Conservation (phyloP, 2,797 vertebrate genomes). For the Chanos chanos region DNA sequence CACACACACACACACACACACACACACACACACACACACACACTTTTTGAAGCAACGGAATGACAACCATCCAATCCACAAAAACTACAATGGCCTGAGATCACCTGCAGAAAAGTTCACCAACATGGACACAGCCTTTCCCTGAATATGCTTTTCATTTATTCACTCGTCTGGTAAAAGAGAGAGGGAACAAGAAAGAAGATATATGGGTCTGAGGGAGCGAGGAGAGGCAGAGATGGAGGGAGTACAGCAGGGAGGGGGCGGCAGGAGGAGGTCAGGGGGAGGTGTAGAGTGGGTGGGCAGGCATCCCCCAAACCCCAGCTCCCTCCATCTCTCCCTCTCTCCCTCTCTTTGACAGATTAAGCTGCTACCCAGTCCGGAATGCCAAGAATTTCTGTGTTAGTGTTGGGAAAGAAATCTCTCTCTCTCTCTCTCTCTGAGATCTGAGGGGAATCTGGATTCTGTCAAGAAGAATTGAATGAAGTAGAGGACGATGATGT, state of each 20-base stretch:
- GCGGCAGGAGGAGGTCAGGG: slow-evolving; percentile 36
- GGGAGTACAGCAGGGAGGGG: slow-evolving; percentile 1
- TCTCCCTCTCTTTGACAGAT: slow-evolving; percentile 58
- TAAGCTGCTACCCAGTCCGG: slow-evolving; percentile 75
- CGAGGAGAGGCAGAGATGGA: slow-evolving; percentile 3
- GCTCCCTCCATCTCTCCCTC: slow-evolving; percentile 31
- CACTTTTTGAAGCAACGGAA: background rate
- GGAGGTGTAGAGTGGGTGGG: slow-evolving; percentile 50
- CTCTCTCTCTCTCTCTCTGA: slow-evolving; percentile 34
- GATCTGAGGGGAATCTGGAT: slow-evolving; percentile 4
- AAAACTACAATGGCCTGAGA: too few relatives aligned
- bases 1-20: slow-evolving; percentile 34
- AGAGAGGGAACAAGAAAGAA: slow-evolving; percentile 6
- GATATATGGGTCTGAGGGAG: slow-evolving; percentile 8
- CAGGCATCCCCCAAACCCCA: slow-evolving; percentile 37
- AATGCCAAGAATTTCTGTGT: slow-evolving; percentile 86
- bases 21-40: background rate
- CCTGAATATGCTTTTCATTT: too few relatives aligned
- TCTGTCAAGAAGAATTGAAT: background rate
- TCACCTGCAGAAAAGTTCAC: background rate
- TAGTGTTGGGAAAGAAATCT: slow-evolving; percentile 69
- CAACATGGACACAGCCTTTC: background rate
- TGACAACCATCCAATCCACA: background rate
- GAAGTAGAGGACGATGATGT: too few relatives aligned
- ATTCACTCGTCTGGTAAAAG: background rate